Base-by-base conservation (phyloP, 1,140 invertebrate species). In the Calliphora vicina region DNA sequence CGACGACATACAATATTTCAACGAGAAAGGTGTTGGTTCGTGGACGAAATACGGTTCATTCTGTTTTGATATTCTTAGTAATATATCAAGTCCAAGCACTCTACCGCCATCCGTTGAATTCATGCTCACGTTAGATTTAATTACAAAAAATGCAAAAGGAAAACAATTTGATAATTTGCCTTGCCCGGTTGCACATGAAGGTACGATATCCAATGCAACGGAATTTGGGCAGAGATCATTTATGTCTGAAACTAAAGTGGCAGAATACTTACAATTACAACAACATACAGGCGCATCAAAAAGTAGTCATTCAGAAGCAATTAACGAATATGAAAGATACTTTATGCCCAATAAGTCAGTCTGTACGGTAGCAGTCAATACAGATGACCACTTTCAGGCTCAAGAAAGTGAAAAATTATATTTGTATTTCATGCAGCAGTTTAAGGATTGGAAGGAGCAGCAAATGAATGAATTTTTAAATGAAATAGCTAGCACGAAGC, bases 101-200 rank as follows among this genome's bases (percentile, higher is more conserved):
- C 26, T 83, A 1, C 87, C 85, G 35, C 88, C 88, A 2, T 84
- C 86, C 0, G 86, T 89, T 82, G 88, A 89, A 10, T 89, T 80
- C 50, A 83, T 83, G 0, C 87, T 89, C 8, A 85, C 81, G 25
- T 85, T 88, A 67, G 85, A 88, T 5, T 72, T 88, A 1, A 85
- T 85, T 71, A 84, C 85, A 9, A 74, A 84, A 17, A 83, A 80
- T 9, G 85, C 85, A n/a, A 67, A 74, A 17, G 35, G 6, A 35
- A 74, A 74, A 4, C 17, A 8, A 13, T n/a, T 4, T 29, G 17
- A 2, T 17, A 25, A 1, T 72, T 12, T 72, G 17, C 15, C 15
- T 29, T 29, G 0, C 35, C 2, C 4, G 9, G 3, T 17, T 35
- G 4, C 12, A n/a, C 26, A 17, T 74, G 72, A 10, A 3, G 15